A percentile compares a stretch with the other conserved stretches of the same genome.
These are phyloP conservation scores for Trachops cirrhosus DNA, from an alignment of 2,797 vertebrate species.

Conservation along the genomic window DNA sequence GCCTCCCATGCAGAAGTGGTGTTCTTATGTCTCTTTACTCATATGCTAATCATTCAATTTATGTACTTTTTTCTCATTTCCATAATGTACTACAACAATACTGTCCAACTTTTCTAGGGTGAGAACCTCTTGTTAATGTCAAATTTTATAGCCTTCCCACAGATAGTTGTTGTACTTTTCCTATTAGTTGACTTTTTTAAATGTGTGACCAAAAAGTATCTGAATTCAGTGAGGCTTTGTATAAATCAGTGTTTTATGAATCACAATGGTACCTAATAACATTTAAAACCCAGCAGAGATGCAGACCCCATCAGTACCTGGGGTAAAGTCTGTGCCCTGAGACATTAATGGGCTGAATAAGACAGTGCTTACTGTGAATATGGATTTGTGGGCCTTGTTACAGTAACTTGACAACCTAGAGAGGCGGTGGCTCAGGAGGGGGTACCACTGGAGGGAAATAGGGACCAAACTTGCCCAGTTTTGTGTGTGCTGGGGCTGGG, in stretches of 20 bases:
- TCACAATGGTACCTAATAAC: neutral
- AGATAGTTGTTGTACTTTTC: neutral
- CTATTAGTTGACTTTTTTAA: neutral
- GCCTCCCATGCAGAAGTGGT: neutral
- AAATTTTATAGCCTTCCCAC: neutral
- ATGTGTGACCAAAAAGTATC: neutral
- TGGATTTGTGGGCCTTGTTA: neutral
- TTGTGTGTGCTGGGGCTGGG: neutral
- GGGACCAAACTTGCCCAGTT: neutral
- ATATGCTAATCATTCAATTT: neutral
- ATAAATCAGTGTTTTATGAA: neutral
- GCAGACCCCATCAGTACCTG: fast-evolving
- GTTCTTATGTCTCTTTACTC: neutral
- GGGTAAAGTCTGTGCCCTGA: neutral
- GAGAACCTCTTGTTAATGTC: neutral
- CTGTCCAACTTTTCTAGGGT: neutral
- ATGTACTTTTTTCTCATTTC: neutral
- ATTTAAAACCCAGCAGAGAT: neutral
- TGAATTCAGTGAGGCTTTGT: neutral
- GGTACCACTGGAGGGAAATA: neutral
- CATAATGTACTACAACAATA: neutral
- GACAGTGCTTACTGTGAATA: neutral
- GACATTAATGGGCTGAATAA: neutral
- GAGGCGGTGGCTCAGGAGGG: neutral
- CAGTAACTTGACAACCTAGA: neutral